Percentiles rank a stretch among this genome's conserved stretches.
Evolutionary conservation across 2,797 vertebrate species (phyloP).

Genomic region (Meriones psammophilus): DNA sequence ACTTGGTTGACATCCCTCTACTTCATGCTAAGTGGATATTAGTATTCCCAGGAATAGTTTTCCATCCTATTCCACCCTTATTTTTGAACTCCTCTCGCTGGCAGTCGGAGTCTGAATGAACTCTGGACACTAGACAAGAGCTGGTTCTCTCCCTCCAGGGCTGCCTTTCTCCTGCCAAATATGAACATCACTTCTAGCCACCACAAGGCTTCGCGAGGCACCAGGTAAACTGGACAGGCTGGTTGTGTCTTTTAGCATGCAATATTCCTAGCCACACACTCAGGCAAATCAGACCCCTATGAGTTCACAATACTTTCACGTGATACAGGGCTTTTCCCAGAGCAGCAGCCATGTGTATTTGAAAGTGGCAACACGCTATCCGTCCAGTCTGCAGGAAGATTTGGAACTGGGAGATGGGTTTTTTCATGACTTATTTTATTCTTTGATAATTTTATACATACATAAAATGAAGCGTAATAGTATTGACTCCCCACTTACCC

Average conservation of each 20-base stretch:
- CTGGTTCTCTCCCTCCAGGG: neutral
- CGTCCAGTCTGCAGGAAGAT: slow-evolving; percentile 10
- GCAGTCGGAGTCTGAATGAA: neutral
- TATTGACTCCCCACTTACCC: neutral
- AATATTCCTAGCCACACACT: slow-evolving; percentile 30
- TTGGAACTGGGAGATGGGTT: neutral
- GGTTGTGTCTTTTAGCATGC: slow-evolving; percentile 1
- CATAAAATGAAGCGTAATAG: neutral
- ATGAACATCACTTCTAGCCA: slow-evolving; percentile 74
- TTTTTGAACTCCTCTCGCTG: neutral
- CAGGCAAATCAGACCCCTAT: neutral
- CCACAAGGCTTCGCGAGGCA: slow-evolving; percentile 76
- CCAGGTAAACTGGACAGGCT: slow-evolving; percentile 37
- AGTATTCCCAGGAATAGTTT: neutral
- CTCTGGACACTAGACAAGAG: slow-evolving; percentile 6
- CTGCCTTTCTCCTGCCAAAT: slow-evolving; percentile 53
- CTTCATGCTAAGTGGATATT: neutral
- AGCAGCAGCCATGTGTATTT: neutral
- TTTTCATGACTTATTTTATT: neutral
- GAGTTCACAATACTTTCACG: slow-evolving; percentile 40
- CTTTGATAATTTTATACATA: neutral
- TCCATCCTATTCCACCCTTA: neutral
- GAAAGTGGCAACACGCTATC: neutral
- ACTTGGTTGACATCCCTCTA: neutral
- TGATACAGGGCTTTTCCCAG: slow-evolving; percentile 48